These are phyloP conservation scores for Cydia fagiglandana DNA, from an alignment of 1,140 invertebrate species.

Conservation along the genomic window DNA sequence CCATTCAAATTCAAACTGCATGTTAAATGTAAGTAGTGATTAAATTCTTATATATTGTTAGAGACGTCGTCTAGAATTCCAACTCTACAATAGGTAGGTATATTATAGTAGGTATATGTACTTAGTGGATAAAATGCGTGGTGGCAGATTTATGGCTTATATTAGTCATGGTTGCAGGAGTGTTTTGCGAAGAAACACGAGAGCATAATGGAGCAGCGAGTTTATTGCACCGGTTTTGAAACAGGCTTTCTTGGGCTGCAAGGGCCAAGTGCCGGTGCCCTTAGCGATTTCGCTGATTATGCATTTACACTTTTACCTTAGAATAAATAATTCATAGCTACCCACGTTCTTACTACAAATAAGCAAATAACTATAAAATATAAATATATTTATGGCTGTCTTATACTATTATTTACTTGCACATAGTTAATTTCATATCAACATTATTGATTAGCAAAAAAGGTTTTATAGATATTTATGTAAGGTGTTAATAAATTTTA, in stretches of 20 bases:
- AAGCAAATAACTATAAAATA: not conserved
- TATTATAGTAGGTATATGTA: not conserved
- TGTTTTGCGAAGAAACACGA: slow-evolving; percentile 6
- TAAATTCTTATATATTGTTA: no score
- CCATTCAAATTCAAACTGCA: no score
- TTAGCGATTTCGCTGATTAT: slow-evolving; percentile 2
- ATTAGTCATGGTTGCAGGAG: slow-evolving; percentile 3
- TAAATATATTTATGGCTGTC: no score
- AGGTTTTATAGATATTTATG: no score
- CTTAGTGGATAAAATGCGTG: not conserved
- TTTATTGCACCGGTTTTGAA: slow-evolving; percentile 22
- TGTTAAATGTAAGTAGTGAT: no score
- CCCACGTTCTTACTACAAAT: not conserved
- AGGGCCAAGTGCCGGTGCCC: slow-evolving; percentile 20
- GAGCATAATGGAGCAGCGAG: not conserved
- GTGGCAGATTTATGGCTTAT: not conserved
- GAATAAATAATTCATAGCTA: slow-evolving; percentile 3
- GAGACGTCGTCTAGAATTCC: no score
- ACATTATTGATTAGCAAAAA: no score
- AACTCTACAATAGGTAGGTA: no score
- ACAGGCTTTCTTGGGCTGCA: slow-evolving; percentile 16
- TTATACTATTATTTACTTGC: no score
- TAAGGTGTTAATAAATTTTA: no score
- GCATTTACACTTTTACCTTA: not conserved
- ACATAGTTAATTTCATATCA: no score